Evolutionary conservation across 2,888 invertebrate genomes (phyloP).

Genomic region (Catocala fraxini): DNA sequence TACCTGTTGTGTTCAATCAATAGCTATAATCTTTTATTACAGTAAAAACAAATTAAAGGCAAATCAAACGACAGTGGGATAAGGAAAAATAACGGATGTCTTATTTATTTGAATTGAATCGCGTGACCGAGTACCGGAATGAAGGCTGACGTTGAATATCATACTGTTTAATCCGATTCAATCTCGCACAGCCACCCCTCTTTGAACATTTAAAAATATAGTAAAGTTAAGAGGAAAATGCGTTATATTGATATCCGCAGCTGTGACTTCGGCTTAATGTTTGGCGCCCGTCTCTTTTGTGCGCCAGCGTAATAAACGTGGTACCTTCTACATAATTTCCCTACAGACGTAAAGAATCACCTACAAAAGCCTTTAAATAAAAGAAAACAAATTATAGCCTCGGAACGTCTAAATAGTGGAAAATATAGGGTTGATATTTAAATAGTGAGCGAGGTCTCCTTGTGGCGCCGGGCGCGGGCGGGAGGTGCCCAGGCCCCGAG

Average conservation of each 20-base stretch:
- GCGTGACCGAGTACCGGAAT: conserved; percentile 15
- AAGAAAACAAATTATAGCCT: conserved; percentile 48
- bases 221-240: conserved; percentile 4
- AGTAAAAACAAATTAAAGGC: conserved; percentile 13
- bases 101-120: conserved; percentile 30
- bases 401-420: conserved; percentile 48
- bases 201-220: conserved; percentile 16
- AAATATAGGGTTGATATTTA: conserved; percentile 56
- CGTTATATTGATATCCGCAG: conserved; percentile 5
- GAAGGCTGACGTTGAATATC: conserved; percentile 14
- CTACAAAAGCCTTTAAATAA: conserved; percentile 25
- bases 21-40: conserved; percentile 12
- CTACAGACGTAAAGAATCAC: conserved; percentile 22
- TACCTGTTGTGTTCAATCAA: conserved; percentile 34
- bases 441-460: conserved; percentile 51
- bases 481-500: conserved; percentile 9
- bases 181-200: conserved; percentile 13
- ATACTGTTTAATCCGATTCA: conserved; percentile 16
- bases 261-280: conserved; percentile 7
- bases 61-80: conserved; percentile 12
- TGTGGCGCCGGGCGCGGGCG: background rate
- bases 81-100: conserved; percentile 14
- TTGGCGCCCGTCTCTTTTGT: conserved; percentile 25
- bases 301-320: conserved; percentile 40
- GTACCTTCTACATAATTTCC: conserved; percentile 43